These are phyloP conservation scores for Alectoris magna DNA, from an alignment of 2,797 vertebrate species.

Conservation along the genomic window DNA sequence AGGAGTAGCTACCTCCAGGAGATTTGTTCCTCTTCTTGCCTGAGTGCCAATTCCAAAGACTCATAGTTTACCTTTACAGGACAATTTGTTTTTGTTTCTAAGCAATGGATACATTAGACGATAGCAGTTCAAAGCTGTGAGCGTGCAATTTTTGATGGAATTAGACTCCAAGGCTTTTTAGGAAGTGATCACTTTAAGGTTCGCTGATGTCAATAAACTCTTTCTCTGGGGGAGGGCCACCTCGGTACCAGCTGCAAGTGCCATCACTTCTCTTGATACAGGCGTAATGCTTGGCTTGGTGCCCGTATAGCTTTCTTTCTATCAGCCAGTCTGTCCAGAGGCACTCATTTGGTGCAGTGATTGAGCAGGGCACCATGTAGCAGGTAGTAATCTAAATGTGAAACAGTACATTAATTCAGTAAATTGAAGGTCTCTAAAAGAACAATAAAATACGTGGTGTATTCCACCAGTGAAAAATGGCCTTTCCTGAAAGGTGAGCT, in stretches of 20 bases:
- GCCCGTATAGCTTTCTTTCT: slow-evolving; percentile 85
- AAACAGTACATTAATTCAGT: background rate
- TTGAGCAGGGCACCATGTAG: slow-evolving; percentile 85
- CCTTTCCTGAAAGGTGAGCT: background rate
- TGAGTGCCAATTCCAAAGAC: slow-evolving; percentile 17
- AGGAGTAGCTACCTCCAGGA: slow-evolving; percentile 22
- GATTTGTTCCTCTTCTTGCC: slow-evolving; percentile 12
- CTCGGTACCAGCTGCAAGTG: slow-evolving; percentile 91
- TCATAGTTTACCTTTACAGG: slow-evolving; percentile 28
- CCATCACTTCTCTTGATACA: slow-evolving; percentile 89
- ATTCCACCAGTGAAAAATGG: background rate
- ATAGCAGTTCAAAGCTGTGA: slow-evolving; percentile 43
- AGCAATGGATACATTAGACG: slow-evolving; percentile 20
- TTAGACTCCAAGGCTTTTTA: slow-evolving; percentile 33
- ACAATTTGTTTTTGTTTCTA: slow-evolving; percentile 27
- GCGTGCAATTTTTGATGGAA: background rate
- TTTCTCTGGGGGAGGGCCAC: slow-evolving; percentile 85
- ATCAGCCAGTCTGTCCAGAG: slow-evolving; percentile 93
- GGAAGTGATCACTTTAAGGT: slow-evolving; percentile 79
- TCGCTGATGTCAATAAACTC: slow-evolving; percentile 89
- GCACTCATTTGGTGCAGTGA: slow-evolving; percentile 87
- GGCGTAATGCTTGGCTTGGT: slow-evolving; percentile 90
- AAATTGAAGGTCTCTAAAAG: background rate
- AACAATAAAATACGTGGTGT: background rate
- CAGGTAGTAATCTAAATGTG: slow-evolving; percentile 89